Evolutionary conservation across 2,888 invertebrate species (phyloP).

Genomic region (Xanthia icteritia): DNA sequence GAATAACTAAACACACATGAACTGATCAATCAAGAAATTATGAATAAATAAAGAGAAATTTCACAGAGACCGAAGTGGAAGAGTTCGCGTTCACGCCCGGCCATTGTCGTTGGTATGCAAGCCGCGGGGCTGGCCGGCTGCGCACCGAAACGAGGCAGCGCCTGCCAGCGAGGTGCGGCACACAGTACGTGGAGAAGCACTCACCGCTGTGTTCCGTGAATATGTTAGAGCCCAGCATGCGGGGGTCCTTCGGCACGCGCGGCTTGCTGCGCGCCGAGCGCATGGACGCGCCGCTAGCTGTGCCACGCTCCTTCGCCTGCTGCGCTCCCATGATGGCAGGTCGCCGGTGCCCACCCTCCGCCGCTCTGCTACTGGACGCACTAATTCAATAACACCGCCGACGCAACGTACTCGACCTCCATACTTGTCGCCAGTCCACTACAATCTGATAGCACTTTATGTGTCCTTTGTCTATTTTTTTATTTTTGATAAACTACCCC

Average conservation of each 20-base stretch:
- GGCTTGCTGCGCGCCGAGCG: constrained; percentile 94
- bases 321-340: constrained; percentile 95
- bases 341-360: constrained; percentile 66
- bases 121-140: neutral
- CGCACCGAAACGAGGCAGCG: neutral
- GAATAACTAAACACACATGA: neutral
- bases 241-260: constrained; percentile 94
- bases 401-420: constrained; percentile 76
- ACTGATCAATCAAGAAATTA: neutral
- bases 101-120: neutral
- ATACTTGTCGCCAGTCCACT: constrained; percentile 65
- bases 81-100: neutral
- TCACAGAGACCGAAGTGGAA: neutral
- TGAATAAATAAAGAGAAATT: neutral
- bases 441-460: constrained; percentile 42
- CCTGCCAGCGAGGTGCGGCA: neutral
- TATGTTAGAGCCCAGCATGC: constrained; percentile 96
- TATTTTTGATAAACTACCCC: constrained; percentile 44
- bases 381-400: constrained; percentile 82
- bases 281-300: constrained; percentile 93
- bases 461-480: constrained; percentile 32
- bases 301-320: constrained; percentile 97
- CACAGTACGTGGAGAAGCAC: constrained; percentile 74
- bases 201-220: constrained; percentile 98
- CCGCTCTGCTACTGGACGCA: constrained; percentile 69